Conservation (phyloP, 2,113 vertebrate genomes). For the Oreotragus oreotragus region DNA sequence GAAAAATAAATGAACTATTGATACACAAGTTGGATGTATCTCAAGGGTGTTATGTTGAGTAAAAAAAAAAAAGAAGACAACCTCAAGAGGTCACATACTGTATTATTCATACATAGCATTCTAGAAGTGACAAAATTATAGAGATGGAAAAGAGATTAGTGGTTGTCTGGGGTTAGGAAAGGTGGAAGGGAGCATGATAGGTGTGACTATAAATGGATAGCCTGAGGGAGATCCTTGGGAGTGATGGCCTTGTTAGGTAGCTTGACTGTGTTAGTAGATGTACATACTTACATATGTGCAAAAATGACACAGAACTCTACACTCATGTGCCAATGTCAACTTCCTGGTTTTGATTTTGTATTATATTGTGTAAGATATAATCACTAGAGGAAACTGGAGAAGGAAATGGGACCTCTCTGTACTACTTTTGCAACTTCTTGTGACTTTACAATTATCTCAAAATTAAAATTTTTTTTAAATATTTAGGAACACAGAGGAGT, state of each 20-base stretch:
- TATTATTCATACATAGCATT: background rate
- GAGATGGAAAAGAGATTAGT: background rate
- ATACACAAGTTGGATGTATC: background rate
- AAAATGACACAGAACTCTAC: background rate
- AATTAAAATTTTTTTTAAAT: background rate
- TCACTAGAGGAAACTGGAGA: background rate
- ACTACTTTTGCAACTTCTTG: background rate
- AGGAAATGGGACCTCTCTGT: background rate
- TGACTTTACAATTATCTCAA: background rate
- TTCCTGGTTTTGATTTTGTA: background rate
- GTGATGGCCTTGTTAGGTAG: background rate
- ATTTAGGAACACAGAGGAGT: background rate
- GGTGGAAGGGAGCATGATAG: background rate
- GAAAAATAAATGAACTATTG: background rate
- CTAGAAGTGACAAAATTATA: background rate
- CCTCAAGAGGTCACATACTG: background rate
- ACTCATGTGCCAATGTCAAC: background rate
- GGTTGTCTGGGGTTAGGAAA: background rate
- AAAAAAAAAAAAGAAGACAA: background rate
- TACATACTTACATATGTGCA: background rate
- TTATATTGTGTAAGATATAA: background rate
- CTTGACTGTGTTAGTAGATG: background rate
- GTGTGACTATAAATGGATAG: background rate
- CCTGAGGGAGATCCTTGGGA: background rate
- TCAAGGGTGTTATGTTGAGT: background rate